phyloP scores from a whole-genome alignment of 2,888 invertebrate species.

The Acheta domesticus region DNA sequence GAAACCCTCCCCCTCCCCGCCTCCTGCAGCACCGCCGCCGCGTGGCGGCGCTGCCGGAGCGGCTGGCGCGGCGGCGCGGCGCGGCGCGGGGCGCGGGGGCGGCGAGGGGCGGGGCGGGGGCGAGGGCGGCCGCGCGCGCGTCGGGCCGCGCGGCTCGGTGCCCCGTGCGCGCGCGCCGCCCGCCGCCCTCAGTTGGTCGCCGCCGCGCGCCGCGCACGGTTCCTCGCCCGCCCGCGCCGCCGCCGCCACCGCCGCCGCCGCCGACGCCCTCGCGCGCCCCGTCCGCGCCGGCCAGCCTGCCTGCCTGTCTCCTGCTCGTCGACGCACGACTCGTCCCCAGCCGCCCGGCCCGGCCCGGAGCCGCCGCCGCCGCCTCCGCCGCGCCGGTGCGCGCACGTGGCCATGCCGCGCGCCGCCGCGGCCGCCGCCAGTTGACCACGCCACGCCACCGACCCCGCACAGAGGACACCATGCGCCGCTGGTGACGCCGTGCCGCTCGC shows the following conservation, averaged over 20 bases:
- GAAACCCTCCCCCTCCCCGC: neutral
- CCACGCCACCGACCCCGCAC: neutral
- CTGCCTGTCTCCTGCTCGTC: neutral
- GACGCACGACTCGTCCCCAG: neutral
- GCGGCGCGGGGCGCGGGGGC: neutral
- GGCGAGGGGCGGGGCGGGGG: neutral
- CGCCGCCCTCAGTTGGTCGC: neutral
- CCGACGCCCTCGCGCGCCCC: neutral
- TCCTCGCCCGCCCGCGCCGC: neutral
- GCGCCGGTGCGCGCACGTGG: neutral
- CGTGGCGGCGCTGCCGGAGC: neutral
- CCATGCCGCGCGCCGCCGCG: neutral
- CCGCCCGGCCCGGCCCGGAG: neutral
- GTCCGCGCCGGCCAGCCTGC: neutral
- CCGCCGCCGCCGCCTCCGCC: neutral
- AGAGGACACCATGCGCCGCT: neutral
- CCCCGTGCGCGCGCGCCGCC: neutral
- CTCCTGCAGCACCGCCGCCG: neutral
- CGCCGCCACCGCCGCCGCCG: neutral
- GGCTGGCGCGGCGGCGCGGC: neutral
- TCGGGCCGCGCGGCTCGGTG: neutral
- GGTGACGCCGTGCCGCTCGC: neutral
- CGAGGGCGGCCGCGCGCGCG: neutral
- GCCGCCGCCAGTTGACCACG: neutral
- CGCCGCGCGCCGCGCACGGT: constrained; percentile 9